Evolutionary conservation across 2,888 invertebrate genomes (phyloP).

Genomic region (Drosophila colorata): DNA sequence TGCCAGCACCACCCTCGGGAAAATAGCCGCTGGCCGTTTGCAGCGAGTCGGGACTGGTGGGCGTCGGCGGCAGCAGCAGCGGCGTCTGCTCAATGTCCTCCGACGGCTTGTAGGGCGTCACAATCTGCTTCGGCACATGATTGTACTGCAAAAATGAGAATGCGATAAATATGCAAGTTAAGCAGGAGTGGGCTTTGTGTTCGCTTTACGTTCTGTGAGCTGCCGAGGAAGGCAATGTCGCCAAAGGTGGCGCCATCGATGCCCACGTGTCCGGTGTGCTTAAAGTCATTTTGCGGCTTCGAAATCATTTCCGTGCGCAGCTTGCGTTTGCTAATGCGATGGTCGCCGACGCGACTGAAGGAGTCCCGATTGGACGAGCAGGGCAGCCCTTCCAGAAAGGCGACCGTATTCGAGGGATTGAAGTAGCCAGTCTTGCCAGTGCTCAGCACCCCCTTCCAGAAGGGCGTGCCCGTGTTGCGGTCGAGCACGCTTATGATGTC

Average conservation of each 20-base stretch:
- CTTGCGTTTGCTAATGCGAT: constrained; percentile 88
- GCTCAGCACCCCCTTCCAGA: constrained; percentile 96
- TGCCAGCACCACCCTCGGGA: constrained; percentile 80
- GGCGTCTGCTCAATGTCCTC: constrained; percentile 92
- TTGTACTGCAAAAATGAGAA: constrained; percentile 86
- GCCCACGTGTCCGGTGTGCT: constrained; percentile 98
- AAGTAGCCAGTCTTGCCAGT: constrained; percentile 97
- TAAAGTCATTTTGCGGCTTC: constrained; percentile 97
- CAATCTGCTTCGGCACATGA: constrained; percentile 94
- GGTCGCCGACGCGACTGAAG: constrained; percentile 87
- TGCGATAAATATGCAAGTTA: background rate
- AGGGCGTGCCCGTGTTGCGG: constrained; percentile 89
- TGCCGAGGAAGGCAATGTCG: constrained; percentile 90
- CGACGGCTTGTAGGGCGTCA: constrained; percentile 94
- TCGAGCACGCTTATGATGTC: constrained; percentile 97
- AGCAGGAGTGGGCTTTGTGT: background rate
- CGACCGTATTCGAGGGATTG: constrained; percentile 94
- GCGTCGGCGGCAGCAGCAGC: constrained; percentile 87
- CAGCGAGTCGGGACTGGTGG: constrained; percentile 85
- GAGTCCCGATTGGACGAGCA: constrained; percentile 86
- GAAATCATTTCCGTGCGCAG: constrained; percentile 97
- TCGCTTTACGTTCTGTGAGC: constrained; percentile 84
- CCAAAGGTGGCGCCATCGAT: constrained; percentile 99
- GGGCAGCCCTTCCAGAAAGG: constrained; percentile 89
- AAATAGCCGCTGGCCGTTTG: constrained; percentile 85